Evolutionary conservation across 2,888 invertebrate genomes (phyloP), one percentile per base, ranked within the genome.

Genomic region (Drosophila hawaiiensis): DNA sequence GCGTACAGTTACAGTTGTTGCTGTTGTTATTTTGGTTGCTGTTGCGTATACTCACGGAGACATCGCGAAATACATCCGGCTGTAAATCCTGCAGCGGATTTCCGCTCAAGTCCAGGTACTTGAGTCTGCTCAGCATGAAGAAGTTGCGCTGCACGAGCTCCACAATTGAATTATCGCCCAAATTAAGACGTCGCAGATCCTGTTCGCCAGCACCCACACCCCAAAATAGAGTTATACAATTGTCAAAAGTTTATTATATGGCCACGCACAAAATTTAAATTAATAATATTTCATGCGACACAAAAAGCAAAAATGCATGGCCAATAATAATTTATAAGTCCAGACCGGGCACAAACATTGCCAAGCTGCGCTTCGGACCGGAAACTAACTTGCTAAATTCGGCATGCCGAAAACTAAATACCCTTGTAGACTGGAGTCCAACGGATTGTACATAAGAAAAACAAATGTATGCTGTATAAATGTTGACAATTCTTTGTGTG

Each of bases 1-100:
- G 76, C 73, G 75, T 78, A 35, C 2, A 68, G 55, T 61, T 22
- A 37, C 14, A 66, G n/a, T n/a, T 39, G 49, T 29, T 35, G 37
- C 28, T 53, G 39, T 33, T 58, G 63, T 35, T 59, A 52, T 60
- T 47, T 43, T 6, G 22, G 39, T 47, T 62, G 39, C 47, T 56
- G 41, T 35, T 83, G 56, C 60, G 59, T 74, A 68, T 94, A 91
- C 94, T 94, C 92, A 95, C 95, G 93, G 94, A 94, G 80, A 95
- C 94, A 93, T 97, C 97, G 91, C 96, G 96, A 93, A 97, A 96
- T 56, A 96, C 96, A 93, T 97, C 97, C 14, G 97, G 96, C 89
- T 95, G 95, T 70, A 97, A 94, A 90, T 97, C 96, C 60, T 94
- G 94, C 59, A 97, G 93, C 55, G 96, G 95, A 94, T 97, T 97